These are phyloP conservation scores for Anniella stebbinsi DNA, from an alignment of 2,797 vertebrate species.

Conservation along the genomic window DNA sequence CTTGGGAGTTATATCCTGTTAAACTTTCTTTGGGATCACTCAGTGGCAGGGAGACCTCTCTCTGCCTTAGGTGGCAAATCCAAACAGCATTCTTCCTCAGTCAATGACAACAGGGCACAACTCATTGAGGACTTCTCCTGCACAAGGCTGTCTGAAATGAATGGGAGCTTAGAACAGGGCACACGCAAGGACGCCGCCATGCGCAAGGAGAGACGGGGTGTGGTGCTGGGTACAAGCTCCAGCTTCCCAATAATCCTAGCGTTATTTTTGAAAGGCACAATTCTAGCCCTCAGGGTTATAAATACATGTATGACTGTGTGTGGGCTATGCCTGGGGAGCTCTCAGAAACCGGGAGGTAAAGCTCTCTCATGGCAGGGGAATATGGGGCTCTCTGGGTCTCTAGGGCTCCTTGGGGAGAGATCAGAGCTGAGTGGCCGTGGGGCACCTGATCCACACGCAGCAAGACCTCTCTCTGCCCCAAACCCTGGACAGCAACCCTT, in stretches of 20 bases:
- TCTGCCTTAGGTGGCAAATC: neutral
- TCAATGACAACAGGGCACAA: no score
- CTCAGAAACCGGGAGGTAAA: neutral
- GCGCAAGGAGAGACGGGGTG: neutral
- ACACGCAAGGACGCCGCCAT: no score
- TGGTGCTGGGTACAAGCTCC: neutral
- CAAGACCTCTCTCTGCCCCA: no score
- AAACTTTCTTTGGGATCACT: neutral
- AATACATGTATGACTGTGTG: no score
- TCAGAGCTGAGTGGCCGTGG: neutral
- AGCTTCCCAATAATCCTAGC: neutral
- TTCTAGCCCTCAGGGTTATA: neutral
- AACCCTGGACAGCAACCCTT: no score
- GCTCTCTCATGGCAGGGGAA: neutral
- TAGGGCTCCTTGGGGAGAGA: neutral
- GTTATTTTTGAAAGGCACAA: neutral
- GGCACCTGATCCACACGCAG: no score
- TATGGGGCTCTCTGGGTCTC: neutral
- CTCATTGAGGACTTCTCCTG: no score
- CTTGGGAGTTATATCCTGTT: neutral
- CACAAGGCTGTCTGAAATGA: neutral
- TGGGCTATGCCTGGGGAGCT: neutral
- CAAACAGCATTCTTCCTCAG: neutral
- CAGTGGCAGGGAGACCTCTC: no score
- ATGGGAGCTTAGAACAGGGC: neutral